Evolutionary conservation across 2,888 invertebrate species (phyloP), one percentile per base, ranked within the genome.

Genomic region (Pristionchus japonicus): DNA sequence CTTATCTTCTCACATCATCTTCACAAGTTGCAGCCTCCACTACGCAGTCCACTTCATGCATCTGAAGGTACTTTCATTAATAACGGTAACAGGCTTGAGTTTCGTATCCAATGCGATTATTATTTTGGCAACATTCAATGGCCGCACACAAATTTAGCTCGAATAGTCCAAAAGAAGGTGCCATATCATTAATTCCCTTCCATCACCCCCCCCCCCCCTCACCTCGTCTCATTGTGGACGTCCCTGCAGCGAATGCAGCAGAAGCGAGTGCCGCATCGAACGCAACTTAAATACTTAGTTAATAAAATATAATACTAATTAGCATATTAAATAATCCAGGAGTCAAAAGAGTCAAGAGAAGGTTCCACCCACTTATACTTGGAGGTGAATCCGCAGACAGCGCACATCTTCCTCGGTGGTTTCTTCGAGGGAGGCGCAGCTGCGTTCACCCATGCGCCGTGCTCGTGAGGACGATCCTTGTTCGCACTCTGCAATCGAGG

Each of bases 321-420:
- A n/a, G n/a, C 57, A 57, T 57, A 9, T 43, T 43, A 43, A 43
- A 43, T 43, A 6, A 43, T 43, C 43, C 6, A 43, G 43, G 7
- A 43, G n/a, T n/a, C n/a, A n/a, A n/a, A n/a, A n/a, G n/a, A n/a
- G n/a, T n/a, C n/a, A n/a, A n/a, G n/a, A n/a, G n/a, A n/a, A n/a
- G n/a, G n/a, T n/a, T n/a, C n/a, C n/a, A 86, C 86, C 49, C 43
- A 86, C 70, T 47, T 86, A 49, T 86, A 86, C 49, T 86, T 86
- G 49, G 86, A 86, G 15, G 31, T 9, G 70, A 67, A 70, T 67
- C 86, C 86, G 17, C 86, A 86, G 47, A 86, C 86, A 9, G 86
- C 43, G n/a, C 86, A 86, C 47, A 67, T 6, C 70, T 86, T 86
- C 15, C 70, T 27, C 17, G 86, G 70, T 20, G 86, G 86, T 49